Base-by-base conservation (phyloP, 2,113 vertebrate genomes). In the Caranx ignobilis region DNA sequence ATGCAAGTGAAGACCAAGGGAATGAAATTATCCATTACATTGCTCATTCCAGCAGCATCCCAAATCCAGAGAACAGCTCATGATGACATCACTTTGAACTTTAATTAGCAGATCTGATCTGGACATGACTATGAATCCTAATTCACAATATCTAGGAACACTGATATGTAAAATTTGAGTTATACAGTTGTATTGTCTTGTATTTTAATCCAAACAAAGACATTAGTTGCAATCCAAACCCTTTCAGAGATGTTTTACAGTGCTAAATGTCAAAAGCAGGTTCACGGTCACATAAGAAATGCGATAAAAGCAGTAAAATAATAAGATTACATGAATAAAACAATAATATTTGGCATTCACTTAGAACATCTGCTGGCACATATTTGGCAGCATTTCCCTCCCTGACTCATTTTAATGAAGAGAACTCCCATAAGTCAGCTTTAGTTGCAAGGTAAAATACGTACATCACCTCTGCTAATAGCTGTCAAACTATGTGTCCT, bases 51-150 rank as follows among this genome's bases (percentile, higher is more conserved):
- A 47, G 15, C 59, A 21, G 59, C 77, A 55, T 70, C 63, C 47
- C 37, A 37, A 72, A 85, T 67, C 78, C 81, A 69, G 75, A 61
- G 74, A 90, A 77, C 77, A 26, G 59, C 63, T 67, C 74, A 82
- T 80, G 71, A 86, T 64, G 81, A 86, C 80, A 87, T 68, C 43
- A 57, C 82, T 88, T 88, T 90, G 77, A 89, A 82, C 77, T 84
- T 84, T 81, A 87, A 89, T 88, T 86, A 88, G 45, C 59, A 70
- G 37, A 73, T 81, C 41, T 71, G 72, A 88, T 70, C 66, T 67
- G 81, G 34, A 67, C 68, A 41, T 41, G 2, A 45, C 80, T 2
- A 8, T 68, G 59, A 85, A 81, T 88, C 47, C 66, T 32, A 75
- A 80, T 75, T 60, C 6, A 34, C 13, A 60, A 26, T 69, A 68